A percentile compares a stretch with the other conserved stretches of the same genome.
Evolutionary conservation across 2,113 vertebrate genomes (phyloP).

Genomic region (Marmota flaviventris): DNA sequence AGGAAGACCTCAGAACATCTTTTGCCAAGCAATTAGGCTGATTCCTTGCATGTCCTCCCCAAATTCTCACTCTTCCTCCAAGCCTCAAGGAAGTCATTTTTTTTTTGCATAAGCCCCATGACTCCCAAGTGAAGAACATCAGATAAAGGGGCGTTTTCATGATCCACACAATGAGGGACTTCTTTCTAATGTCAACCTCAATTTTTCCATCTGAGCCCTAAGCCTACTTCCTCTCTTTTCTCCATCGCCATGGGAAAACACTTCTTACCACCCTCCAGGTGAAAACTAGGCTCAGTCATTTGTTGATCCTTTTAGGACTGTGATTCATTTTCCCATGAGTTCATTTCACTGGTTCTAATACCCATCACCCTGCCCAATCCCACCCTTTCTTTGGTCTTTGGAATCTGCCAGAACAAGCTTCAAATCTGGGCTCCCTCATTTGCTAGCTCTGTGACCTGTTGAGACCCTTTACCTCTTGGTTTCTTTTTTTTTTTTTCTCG

Average conservation of each 20-base stretch:
- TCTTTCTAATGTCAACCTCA: background rate
- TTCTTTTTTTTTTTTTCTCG: background rate
- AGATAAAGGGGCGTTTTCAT: background rate
- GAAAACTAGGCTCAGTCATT: background rate
- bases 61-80: background rate
- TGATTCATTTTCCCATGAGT: background rate
- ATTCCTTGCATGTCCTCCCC: background rate
- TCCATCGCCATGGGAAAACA: background rate
- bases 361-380: background rate
- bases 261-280: background rate
- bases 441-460: background rate
- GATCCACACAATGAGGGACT: background rate
- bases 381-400: background rate
- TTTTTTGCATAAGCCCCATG: background rate
- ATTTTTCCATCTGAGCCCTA: background rate
- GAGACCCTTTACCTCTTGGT: background rate
- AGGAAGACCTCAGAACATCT: background rate
- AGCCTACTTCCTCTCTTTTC: background rate
- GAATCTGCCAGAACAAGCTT: background rate
- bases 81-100: background rate
- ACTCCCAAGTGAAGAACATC: background rate
- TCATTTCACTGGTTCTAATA: background rate
- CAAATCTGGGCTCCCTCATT: no score
- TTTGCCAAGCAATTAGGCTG: background rate
- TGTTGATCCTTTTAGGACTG: background rate